These are phyloP conservation scores for Drosophila ambigua DNA, from an alignment of 1,140 invertebrate genomes.

Conservation along the genomic window DNA sequence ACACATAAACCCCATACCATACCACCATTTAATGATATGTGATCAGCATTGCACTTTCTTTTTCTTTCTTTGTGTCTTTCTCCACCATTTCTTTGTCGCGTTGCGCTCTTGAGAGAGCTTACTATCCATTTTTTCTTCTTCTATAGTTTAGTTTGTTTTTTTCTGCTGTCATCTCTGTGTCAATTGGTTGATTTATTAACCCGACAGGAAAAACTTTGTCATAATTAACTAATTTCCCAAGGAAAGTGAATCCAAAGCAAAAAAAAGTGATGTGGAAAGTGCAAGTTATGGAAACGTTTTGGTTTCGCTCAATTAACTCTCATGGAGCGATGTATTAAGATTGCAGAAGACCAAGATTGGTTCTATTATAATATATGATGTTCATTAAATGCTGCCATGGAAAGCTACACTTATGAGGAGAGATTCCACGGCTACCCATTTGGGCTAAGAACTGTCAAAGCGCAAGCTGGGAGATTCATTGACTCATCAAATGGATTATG, in stretches of 20 bases:
- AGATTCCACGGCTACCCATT: no score
- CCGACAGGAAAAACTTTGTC: slow-evolving; percentile 41
- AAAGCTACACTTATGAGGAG: no score
- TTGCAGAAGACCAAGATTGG: background rate
- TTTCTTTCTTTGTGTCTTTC: slow-evolving; percentile 49
- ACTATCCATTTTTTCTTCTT: slow-evolving; percentile 22
- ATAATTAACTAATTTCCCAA: slow-evolving; percentile 43
- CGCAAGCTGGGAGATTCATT: no score
- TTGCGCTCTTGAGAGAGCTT: slow-evolving; percentile 14
- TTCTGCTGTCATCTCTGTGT: slow-evolving; percentile 31
- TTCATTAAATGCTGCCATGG: background rate
- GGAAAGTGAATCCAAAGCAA: slow-evolving; percentile 49
- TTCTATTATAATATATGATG: background rate
- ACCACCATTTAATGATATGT: slow-evolving; percentile 28
- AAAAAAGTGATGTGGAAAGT: slow-evolving; percentile 44
- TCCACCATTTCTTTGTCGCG: slow-evolving; percentile 28
- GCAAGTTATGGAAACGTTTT: slow-evolving; percentile 16
- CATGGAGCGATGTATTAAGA: background rate
- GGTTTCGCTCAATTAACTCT: slow-evolving; percentile 22
- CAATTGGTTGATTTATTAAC: slow-evolving; percentile 63
- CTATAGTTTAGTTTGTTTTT: slow-evolving; percentile 4
- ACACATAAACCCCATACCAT: slow-evolving; percentile 12
- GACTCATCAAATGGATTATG: no score
- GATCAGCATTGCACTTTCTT: slow-evolving; percentile 58
- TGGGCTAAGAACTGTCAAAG: no score